Evolutionary conservation across 2,888 invertebrate species (phyloP), one percentile per base, ranked within the genome.

Genomic region (Lepidochrysops patricia): DNA sequence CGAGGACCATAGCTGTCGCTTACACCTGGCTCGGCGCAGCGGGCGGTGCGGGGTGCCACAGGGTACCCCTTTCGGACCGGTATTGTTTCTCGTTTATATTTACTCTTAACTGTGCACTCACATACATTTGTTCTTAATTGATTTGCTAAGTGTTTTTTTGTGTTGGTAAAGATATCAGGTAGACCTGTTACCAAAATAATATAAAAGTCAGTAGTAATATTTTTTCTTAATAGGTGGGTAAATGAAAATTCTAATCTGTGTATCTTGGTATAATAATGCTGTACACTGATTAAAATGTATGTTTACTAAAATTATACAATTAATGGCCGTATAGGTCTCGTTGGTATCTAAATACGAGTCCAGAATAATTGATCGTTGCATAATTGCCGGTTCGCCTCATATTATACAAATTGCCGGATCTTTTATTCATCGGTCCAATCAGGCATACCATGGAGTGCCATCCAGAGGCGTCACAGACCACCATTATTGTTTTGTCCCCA

Each of bases 341-440:
- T 59, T 59, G 15, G 27, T 57, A 52, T 57, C 49, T 61, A 63
- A 58, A 58, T 66, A 60, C 63, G 57, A 61, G 60, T 63, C 60
- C 62, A 61, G 60, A 63, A 68, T 71, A 82, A 82, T 84, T 82
- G 80, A 79, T 78, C 74, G 72, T 74, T 76, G 84, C 76, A 82
- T 85, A 84, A 85, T 83, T 75, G 73, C 74, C 72, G 74, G 72
- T 71, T 71, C 67, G 75, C 69, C 70, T 76, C 68, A 70, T 76
- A 77, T 82, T 80, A 77, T 77, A 82, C 84, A 88, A 87, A 88
- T 88, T 87, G 86, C 76, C 76, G 70, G 66, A 87, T 88, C 77
- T 88, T 88, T 88, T 86, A 88, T 88, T 87, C 87, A 88, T 82
- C 73, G 72, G 71, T 79, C 84, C 86, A 85, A 86, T 87, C 87